phyloP scores from a whole-genome alignment of 2,888 invertebrate species.

The Neocrepidodera transversa region DNA sequence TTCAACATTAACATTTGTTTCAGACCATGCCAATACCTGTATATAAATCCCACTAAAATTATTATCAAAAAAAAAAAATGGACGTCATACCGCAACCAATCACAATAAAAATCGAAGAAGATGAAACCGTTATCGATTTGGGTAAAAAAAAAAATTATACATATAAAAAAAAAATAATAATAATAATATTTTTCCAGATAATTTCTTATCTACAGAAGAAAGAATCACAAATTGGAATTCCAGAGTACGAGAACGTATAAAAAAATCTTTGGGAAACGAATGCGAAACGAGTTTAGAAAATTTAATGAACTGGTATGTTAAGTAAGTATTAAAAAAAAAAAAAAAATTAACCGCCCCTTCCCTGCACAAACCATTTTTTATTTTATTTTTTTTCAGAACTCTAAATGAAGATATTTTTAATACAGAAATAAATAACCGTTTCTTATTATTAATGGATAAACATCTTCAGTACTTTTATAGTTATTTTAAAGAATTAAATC shows the following conservation, averaged over 20 bases:
- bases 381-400: constrained; percentile 19
- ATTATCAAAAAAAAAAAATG: not conserved
- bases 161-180: not conserved
- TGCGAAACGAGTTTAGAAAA: constrained; percentile 40
- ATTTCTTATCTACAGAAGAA: constrained; percentile 34
- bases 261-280: constrained; percentile 34
- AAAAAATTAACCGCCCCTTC: too few species aligned
- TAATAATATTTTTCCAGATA: constrained; percentile 22
- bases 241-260: constrained; percentile 40
- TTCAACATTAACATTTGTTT: too few species aligned
- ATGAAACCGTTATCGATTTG: constrained; percentile 10
- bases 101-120: constrained; percentile 12
- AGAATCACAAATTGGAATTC: constrained; percentile 42
- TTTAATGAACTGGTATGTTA: constrained; percentile 44
- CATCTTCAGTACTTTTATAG: constrained; percentile 46
- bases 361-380: too few species aligned
- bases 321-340: too few species aligned
- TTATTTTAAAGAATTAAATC: constrained; percentile 41
- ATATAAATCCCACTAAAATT: too few species aligned
- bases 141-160: constrained; percentile 9
- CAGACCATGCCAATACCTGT: too few species aligned
- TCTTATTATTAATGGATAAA: constrained; percentile 11
- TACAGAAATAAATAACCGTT: constrained; percentile 1
- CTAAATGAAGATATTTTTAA: constrained; percentile 10
- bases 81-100: not conserved